Conservation (phyloP, 2,888 invertebrate species). For the Lathronympha strigana region DNA sequence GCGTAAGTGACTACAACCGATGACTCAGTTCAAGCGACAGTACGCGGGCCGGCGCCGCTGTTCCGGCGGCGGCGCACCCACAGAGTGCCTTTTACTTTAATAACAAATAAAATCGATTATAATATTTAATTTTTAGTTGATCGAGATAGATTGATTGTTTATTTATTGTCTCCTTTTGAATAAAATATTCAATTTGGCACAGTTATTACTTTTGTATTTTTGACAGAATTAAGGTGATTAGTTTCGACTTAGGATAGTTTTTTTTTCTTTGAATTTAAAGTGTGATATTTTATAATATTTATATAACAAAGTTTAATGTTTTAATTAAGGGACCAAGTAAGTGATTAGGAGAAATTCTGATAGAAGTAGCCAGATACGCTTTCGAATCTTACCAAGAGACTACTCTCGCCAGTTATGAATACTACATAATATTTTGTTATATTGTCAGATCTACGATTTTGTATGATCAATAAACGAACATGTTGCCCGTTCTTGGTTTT, state of each 20-base stretch:
- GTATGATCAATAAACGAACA: constrained; percentile 73
- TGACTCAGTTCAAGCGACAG: constrained; percentile 59
- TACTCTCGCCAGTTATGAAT: constrained; percentile 66
- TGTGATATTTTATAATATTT: constrained; percentile 84
- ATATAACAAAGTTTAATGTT: constrained; percentile 83
- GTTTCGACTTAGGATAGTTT: constrained; percentile 77
- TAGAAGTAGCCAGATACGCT: constrained; percentile 68
- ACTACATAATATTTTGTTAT: constrained; percentile 60
- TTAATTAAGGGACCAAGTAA: constrained; percentile 84
- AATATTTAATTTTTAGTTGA: constrained; percentile 82
- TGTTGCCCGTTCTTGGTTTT: constrained; percentile 69
- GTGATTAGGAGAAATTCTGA: constrained; percentile 82
- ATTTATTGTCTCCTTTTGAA: constrained; percentile 82
- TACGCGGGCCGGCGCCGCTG: constrained; percentile 52
- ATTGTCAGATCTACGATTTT: constrained; percentile 69
- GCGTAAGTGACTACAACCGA: constrained; percentile 58
- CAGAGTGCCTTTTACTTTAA: constrained; percentile 80
- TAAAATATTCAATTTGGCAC: constrained; percentile 80
- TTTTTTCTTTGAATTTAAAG: constrained; percentile 82
- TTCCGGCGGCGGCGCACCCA: constrained; percentile 57
- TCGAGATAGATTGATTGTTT: constrained; percentile 81
- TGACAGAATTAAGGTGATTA: constrained; percentile 80
- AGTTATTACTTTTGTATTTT: constrained; percentile 81
- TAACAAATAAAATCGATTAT: constrained; percentile 77
- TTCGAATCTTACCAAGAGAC: constrained; percentile 72